Conservation (phyloP, 2,113 vertebrate genomes). For the Oxyruncus cristatus region DNA sequence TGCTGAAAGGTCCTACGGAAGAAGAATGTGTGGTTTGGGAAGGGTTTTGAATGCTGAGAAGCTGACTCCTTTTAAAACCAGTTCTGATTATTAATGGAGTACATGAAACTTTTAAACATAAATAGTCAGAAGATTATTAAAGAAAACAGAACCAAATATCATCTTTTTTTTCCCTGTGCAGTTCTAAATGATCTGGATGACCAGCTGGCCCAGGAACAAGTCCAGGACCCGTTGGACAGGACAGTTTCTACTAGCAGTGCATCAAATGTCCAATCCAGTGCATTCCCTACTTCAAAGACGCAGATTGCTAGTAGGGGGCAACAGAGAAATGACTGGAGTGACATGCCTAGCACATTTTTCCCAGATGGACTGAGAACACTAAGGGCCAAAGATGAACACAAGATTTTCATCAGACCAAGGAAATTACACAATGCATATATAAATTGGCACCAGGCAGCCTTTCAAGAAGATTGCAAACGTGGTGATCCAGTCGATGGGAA, state of each 20-base stretch:
- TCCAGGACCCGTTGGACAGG: background rate
- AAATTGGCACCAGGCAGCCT: slow-evolving; percentile 53
- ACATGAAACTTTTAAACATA: background rate
- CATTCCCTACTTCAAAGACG: background rate
- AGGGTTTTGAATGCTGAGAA: background rate
- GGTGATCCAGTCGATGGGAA: slow-evolving; percentile 32
- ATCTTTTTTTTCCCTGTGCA: slow-evolving; percentile 6
- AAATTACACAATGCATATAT: slow-evolving; percentile 73
- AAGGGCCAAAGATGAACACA: slow-evolving; percentile 70
- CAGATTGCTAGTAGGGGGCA: background rate
- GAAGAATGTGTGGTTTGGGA: background rate
- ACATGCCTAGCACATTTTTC: slow-evolving; percentile 59
- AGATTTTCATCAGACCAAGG: slow-evolving; percentile 71
- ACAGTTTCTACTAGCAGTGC: background rate
- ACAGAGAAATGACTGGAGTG: slow-evolving; percentile 42
- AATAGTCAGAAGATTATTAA: background rate
- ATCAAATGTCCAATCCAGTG: background rate
- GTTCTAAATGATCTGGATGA: slow-evolving; percentile 79
- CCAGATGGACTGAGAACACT: slow-evolving; percentile 70
- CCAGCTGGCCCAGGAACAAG: slow-evolving; percentile 77
- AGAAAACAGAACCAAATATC: background rate
- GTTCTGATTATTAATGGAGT: background rate
- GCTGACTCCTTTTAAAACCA: background rate
- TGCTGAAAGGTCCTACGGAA: background rate
- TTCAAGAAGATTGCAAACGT: slow-evolving; percentile 25